These are phyloP conservation scores for Corvus hawaiiensis DNA, from an alignment of 2,113 vertebrate genomes.

Conservation along the genomic window DNA sequence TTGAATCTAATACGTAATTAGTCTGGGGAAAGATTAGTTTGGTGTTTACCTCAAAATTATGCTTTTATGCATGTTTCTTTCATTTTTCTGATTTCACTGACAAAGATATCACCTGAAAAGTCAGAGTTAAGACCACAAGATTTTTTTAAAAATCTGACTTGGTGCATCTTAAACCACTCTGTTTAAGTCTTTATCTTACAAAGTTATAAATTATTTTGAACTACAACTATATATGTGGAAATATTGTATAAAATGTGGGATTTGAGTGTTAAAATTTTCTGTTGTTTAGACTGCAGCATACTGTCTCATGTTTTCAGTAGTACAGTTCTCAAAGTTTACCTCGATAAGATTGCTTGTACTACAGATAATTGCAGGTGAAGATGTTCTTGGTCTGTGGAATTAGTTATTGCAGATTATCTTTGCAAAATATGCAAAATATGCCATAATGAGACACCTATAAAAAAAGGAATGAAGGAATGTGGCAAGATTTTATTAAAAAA, in stretches of 20 bases:
- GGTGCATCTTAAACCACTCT: background rate
- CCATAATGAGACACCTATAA: background rate
- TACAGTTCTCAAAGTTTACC: background rate
- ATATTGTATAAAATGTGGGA: background rate
- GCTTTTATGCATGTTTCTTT: background rate
- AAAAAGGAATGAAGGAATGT: background rate
- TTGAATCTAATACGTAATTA: background rate
- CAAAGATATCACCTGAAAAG: background rate
- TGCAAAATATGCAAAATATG: background rate
- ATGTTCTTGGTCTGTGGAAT: background rate
- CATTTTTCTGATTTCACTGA: background rate
- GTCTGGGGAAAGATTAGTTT: background rate
- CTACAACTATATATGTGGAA: background rate
- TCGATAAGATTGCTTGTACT: rapidly evolving
- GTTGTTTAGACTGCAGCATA: background rate
- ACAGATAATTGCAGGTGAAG: background rate
- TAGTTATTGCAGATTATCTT: background rate
- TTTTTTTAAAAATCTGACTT: background rate
- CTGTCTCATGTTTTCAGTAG: background rate
- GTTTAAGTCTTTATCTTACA: background rate
- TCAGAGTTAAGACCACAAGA: background rate
- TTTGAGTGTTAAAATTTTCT: background rate
- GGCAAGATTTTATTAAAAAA: background rate
- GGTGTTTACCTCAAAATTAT: background rate
- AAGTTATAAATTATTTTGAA: background rate